Conservation (phyloP, 2,797 vertebrate species). For the Myotis daubentonii region DNA sequence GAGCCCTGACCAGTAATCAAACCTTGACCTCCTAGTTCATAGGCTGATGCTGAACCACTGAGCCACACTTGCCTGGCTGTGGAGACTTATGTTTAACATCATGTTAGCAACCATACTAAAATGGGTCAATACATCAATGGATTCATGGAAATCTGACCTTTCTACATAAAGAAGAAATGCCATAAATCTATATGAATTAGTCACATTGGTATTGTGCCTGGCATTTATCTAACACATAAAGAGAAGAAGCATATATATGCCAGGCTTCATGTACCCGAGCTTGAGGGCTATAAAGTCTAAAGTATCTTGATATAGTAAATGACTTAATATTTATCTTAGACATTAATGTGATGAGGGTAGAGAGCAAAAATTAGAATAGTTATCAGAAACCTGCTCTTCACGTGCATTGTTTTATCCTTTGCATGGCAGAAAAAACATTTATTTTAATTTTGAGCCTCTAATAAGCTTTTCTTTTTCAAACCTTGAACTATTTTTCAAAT, state of each 20-base stretch:
- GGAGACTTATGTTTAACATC: background rate
- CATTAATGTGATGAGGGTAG: background rate
- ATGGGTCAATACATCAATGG: background rate
- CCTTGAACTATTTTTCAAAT: constrained; percentile 77
- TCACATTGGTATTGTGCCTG: background rate
- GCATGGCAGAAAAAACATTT: constrained; percentile 58
- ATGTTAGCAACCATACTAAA: background rate
- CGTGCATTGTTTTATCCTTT: constrained; percentile 24
- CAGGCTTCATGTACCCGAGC: background rate
- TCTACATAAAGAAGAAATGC: background rate
- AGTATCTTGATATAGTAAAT: constrained; percentile 1
- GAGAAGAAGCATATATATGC: background rate
- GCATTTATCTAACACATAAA: background rate
- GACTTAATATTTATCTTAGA: constrained; percentile 19
- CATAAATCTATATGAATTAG: background rate
- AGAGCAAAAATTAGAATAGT: constrained; percentile 36
- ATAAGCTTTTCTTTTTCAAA: constrained; percentile 74
- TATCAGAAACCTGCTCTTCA: constrained; percentile 46
- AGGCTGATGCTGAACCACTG: no score
- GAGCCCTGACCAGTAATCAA: no score
- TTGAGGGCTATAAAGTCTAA: background rate
- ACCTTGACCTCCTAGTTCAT: no score
- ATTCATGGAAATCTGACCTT: background rate
- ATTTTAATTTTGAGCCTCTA: constrained; percentile 78
- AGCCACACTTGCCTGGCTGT: no score